Evolutionary conservation across 2,888 invertebrate species (phyloP).

Genomic region (Panorpa germanica): DNA sequence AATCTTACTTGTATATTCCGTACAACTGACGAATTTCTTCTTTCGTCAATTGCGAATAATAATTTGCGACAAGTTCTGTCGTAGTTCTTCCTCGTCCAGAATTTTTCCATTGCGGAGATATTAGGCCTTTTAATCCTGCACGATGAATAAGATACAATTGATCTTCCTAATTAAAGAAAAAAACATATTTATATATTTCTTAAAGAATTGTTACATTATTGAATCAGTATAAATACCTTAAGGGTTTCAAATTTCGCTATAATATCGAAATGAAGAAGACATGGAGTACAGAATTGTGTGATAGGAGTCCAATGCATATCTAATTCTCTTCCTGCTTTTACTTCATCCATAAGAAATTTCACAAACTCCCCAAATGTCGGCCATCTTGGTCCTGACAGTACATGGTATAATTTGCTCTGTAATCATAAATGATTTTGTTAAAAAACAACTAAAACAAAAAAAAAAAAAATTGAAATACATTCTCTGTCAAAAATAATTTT

Average conservation of each 20-base stretch:
- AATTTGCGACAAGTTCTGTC: conserved; percentile 47
- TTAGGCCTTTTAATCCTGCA: conserved; percentile 51
- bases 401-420: conserved; percentile 13
- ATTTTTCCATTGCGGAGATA: conserved; percentile 70
- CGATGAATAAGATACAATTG: conserved; percentile 64
- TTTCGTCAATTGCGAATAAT: conserved; percentile 56
- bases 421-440: conserved; percentile 1
- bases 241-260: conserved; percentile 70
- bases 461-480: too few species aligned
- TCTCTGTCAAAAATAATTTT: conserved; percentile 4
- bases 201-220: not conserved
- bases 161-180: conserved; percentile 35
- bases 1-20: conserved; percentile 51
- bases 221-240: conserved; percentile 27
- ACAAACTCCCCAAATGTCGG: conserved; percentile 72
- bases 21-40: conserved; percentile 58
- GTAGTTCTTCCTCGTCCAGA: conserved; percentile 59
- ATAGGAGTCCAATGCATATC: conserved; percentile 86
- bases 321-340: conserved; percentile 36
- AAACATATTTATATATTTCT: conserved; percentile 6
- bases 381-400: conserved; percentile 32
- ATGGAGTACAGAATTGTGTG: conserved; percentile 68
- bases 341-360: conserved; percentile 53
- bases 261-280: conserved; percentile 63
- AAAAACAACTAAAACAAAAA: too few species aligned